These are phyloP conservation scores for Paracentrotus lividus DNA, from an alignment of 53 echinoderm and acorn worm genomes.

Conservation along the genomic window DNA sequence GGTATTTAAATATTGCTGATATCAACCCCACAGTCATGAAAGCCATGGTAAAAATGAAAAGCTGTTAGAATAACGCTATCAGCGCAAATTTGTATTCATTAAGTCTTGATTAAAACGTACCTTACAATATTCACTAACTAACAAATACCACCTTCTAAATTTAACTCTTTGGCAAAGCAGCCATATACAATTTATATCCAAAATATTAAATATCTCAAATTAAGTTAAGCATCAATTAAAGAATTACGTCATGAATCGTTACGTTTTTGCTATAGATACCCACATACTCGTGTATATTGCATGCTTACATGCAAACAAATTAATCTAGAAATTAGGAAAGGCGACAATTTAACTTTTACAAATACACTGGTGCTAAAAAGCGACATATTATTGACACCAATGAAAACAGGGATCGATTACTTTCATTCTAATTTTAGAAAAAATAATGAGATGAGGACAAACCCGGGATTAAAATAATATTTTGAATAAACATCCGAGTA, in stretches of 20 bases:
- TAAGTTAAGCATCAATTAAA: slow-evolving; percentile 8
- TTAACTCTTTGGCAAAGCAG: background rate
- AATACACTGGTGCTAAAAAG: slow-evolving; percentile 29
- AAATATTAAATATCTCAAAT: background rate
- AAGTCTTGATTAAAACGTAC: background rate
- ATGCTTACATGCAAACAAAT: background rate
- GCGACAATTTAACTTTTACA: slow-evolving; percentile 40
- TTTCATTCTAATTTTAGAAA: slow-evolving; percentile 39
- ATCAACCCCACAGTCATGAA: too few relatives aligned
- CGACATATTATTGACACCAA: background rate
- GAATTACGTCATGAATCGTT: background rate
- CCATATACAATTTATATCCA: too few relatives aligned
- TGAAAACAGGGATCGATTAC: background rate
- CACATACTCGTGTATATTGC: background rate
- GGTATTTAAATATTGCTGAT: too few relatives aligned
- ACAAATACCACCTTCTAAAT: slow-evolving; percentile 21
- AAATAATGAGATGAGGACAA: background rate
- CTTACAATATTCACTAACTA: background rate
- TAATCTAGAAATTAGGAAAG: background rate
- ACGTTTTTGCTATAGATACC: background rate
- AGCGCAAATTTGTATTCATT: background rate
- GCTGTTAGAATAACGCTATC: background rate
- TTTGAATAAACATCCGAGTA: background rate
- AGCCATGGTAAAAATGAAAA: too few relatives aligned
- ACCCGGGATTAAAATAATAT: background rate